Evolutionary conservation across 1,140 invertebrate species (phyloP).

Genomic region (Drosophila pseudoobscura): DNA sequence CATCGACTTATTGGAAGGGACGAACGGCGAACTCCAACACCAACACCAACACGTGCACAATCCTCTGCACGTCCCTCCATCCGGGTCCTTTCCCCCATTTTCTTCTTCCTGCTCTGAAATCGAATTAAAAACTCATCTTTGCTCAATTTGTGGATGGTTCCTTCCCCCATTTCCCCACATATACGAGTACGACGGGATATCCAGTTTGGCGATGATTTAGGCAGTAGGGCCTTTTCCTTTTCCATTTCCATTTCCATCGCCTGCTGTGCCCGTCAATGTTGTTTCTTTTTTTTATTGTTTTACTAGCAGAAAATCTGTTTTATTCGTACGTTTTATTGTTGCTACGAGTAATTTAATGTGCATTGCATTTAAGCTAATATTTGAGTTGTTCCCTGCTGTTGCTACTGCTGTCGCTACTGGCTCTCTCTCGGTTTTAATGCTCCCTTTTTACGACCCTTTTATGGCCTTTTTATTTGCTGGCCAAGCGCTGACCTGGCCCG

Average conservation of each 20-base stretch:
- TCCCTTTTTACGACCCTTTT: constrained; percentile 73
- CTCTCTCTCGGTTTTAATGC: constrained; percentile 50
- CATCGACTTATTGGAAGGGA: constrained; percentile 7
- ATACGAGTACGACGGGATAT: background rate
- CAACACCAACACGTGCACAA: constrained; percentile 36
- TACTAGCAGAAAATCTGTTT: constrained; percentile 82
- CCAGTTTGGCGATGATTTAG: constrained; percentile 31
- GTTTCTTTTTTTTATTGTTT: constrained; percentile 64
- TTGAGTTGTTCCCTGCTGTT: constrained; percentile 54
- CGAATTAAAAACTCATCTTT: constrained; percentile 79
- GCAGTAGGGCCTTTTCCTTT: constrained; percentile 20
- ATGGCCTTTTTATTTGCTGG: constrained; percentile 67
- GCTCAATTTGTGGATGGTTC: constrained; percentile 58
- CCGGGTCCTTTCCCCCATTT: background rate
- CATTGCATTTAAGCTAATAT: constrained; percentile 81
- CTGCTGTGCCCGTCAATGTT: constrained; percentile 37
- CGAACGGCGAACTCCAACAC: background rate
- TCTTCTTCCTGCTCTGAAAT: constrained; percentile 35
- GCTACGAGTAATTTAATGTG: constrained; percentile 76
- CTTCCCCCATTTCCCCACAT: constrained; percentile 22
- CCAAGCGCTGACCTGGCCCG: constrained; percentile 41
- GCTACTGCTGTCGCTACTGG: constrained; percentile 3
- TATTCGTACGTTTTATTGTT: constrained; percentile 76
- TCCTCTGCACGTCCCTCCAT: constrained; percentile 1
- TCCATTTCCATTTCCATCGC: constrained; percentile 32